These are phyloP conservation scores for Isaurus tuberculatus DNA, from an alignment of 92 coral and sea anemone genomes.

Conservation along the genomic window DNA sequence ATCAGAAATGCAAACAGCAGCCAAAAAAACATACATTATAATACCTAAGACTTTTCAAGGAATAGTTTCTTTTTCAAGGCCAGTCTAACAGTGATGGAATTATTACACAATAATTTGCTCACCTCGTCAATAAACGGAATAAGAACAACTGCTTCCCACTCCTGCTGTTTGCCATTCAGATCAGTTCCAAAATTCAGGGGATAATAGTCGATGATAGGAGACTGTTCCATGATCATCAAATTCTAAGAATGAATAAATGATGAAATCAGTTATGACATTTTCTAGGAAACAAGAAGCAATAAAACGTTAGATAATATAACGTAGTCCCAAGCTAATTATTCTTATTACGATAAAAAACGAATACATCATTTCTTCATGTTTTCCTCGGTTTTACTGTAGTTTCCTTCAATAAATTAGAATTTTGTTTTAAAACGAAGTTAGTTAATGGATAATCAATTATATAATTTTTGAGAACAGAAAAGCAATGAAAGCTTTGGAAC, in stretches of 20 bases:
- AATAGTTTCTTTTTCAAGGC: neutral
- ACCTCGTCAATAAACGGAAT: constrained; percentile 98
- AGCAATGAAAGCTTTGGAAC: too few relatives aligned
- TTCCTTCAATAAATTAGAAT: too few relatives aligned
- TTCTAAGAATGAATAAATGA: constrained; percentile 62
- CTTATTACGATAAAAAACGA: too few relatives aligned
- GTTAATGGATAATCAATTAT: too few relatives aligned
- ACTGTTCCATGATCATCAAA: constrained; percentile 97
- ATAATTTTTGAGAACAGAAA: too few relatives aligned
- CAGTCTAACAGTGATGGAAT: neutral
- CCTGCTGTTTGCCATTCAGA: constrained; percentile 96
- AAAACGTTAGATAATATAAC: neutral
- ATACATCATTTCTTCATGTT: neutral
- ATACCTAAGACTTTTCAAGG: too few relatives aligned
- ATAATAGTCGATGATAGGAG: constrained; percentile 90
- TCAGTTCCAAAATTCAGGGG: constrained; percentile 93
- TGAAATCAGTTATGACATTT: neutral
- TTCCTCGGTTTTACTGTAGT: neutral
- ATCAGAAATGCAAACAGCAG: too few relatives aligned
- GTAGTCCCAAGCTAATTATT: too few relatives aligned
- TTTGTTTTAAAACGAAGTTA: too few relatives aligned
- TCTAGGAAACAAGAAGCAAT: neutral
- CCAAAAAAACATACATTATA: too few relatives aligned
- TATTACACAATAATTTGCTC: neutral
- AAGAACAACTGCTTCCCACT: constrained; percentile 99